A percentile compares a stretch with the other conserved stretches of the same genome.
phyloP scores from a whole-genome alignment of 2,888 invertebrate genomes.

The Polia nebulosa region DNA sequence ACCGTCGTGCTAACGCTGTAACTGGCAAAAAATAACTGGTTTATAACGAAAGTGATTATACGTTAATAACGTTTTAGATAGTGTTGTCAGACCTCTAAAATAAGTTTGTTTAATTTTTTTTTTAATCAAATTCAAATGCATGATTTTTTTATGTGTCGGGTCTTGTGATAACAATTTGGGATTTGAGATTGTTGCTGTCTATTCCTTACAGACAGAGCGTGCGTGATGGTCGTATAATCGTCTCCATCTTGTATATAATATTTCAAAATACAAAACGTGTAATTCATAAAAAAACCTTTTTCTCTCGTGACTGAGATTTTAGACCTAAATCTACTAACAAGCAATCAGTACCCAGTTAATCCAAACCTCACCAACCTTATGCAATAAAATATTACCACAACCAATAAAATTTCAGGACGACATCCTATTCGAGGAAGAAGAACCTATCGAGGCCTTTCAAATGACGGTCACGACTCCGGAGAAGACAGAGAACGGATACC shows the following conservation, averaged over 20 bases:
- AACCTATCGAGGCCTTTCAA: conserved; percentile 76
- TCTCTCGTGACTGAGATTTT: no score
- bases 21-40: conserved; percentile 45
- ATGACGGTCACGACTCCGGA: conserved; percentile 68
- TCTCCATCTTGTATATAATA: no score
- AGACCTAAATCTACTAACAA: no score
- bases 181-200: not conserved
- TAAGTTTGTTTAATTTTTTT: no score
- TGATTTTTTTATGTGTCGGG: conserved; percentile 38
- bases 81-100: conserved; percentile 48
- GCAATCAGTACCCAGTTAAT: conserved; percentile 15
- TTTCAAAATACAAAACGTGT: no score
- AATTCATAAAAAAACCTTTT: no score
- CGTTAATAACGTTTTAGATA: conserved; percentile 51
- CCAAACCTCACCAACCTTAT: not conserved
- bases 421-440: conserved; percentile 86
- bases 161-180: conserved; percentile 11
- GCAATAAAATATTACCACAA: conserved; percentile 13
- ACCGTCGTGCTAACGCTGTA: conserved; percentile 50
- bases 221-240: no score
- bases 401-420: conserved; percentile 81
- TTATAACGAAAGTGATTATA: conserved; percentile 82
- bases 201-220: not conserved
- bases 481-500: conserved; percentile 67
- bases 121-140: conserved; percentile 21